Evolutionary conservation across 2,797 vertebrate species (phyloP), one percentile per base, ranked within the genome.

Genomic region (Peromyscus attwateri): DNA sequence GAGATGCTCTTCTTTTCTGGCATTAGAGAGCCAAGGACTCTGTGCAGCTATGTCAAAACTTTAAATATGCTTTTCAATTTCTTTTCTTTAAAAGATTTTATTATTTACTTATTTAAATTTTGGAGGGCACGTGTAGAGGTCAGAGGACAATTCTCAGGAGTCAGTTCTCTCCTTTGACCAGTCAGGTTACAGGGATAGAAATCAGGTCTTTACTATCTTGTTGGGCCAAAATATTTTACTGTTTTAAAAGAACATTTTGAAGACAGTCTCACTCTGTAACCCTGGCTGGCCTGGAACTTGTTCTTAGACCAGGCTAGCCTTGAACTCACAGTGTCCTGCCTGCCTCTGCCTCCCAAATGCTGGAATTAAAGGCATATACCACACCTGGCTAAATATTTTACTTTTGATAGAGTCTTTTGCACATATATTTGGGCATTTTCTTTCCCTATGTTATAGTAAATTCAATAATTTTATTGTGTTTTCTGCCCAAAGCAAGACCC

Each of bases 401-500:
- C 29, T 92, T 96, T 85, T 92, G 68, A 91, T 89, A 10, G n/a
- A 93, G 71, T 0, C 82, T 46, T 73, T 85, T 89, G 7, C 17
- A 88, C 5, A 14, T 43, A 31, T 49, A 3, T 80, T 91, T 84
- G 21, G 71, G 34, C 76, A 68, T 94, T 77, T 82, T 73, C 73
- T 84, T 93, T 84, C 70, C 3, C 66, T 66, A 21, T 43, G 12
- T 89, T 34, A 71, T 3, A 71, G 27, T 62, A 49, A 49, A 91
- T 91, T 93, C 81, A 94, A 40, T 92, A 37, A 93, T 89, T 12
- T 62, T 17, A 71, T 87, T 90, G 88, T 87, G 49, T 16, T 68
- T 95, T 95, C 92, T 76, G 8, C 64, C 25, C 66, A 68, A 88
- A 95, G 43, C 57, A 92, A 95, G n/a, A 88, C 8, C 9, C 25